Evolutionary conservation across 2,888 invertebrate species (phyloP).

Genomic region (Aphodius sticticus): DNA sequence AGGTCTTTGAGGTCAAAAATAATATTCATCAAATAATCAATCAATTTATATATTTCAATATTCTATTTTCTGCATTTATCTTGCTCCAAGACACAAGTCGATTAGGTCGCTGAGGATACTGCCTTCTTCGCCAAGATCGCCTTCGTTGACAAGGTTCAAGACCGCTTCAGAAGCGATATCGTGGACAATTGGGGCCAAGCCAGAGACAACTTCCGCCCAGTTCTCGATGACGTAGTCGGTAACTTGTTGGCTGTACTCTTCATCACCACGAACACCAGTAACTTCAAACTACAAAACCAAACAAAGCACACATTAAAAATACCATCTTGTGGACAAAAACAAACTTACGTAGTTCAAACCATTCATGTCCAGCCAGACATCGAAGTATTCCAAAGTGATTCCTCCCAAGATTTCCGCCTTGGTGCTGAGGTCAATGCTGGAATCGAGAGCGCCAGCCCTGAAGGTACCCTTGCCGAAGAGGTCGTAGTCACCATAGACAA

Average conservation of each 20-base stretch:
- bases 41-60: not conserved
- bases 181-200: slow-evolving; percentile 13
- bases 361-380: slow-evolving; percentile 15
- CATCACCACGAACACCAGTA: slow-evolving; percentile 29
- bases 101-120: slow-evolving; percentile 12
- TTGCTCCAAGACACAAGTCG: slow-evolving; percentile 16
- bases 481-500: not conserved
- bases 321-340: not conserved
- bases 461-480: slow-evolving; percentile 25
- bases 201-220: slow-evolving; percentile 16
- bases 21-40: no score
- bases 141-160: slow-evolving; percentile 22
- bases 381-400: slow-evolving; percentile 29
- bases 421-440: slow-evolving; percentile 6
- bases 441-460: slow-evolving; percentile 26
- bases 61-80: not conserved
- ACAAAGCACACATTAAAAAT: not conserved
- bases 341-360: slow-evolving; percentile 7
- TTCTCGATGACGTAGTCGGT: slow-evolving; percentile 12
- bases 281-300: slow-evolving; percentile 25
- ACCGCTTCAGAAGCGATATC: slow-evolving; percentile 9
- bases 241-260: slow-evolving; percentile 26
- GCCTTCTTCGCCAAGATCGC: slow-evolving; percentile 24
- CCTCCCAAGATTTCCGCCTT: slow-evolving; percentile 26
- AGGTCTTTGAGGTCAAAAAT: no score